phyloP scores from a whole-genome alignment of 1,140 invertebrate species.

The Lordiphosa clarofinis region DNA sequence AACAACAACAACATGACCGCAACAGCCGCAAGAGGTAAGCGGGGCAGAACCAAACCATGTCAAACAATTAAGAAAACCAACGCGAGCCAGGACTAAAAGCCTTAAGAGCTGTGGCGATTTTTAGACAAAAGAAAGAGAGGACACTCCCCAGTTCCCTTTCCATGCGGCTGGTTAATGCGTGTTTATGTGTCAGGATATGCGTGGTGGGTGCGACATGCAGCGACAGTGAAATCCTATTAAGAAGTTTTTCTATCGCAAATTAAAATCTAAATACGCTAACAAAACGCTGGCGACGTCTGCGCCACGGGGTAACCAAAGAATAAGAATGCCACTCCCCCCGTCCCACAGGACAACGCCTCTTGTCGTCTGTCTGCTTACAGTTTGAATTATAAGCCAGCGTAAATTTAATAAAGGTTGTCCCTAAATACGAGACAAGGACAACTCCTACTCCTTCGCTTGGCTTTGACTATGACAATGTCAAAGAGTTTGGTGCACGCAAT shows the following conservation, averaged over 20 bases:
- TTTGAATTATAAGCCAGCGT: slow-evolving; percentile 73
- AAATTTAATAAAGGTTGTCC: slow-evolving; percentile 71
- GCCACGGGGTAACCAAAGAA: slow-evolving; percentile 39
- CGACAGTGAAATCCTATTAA: slow-evolving; percentile 74
- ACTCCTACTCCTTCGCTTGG: slow-evolving; percentile 8
- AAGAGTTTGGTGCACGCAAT: slow-evolving; percentile 73
- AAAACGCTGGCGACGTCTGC: slow-evolving; percentile 66
- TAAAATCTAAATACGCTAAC: slow-evolving; percentile 77
- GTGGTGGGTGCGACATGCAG: slow-evolving; percentile 3
- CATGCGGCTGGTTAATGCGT: slow-evolving; percentile 28
- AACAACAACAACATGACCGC: slow-evolving; percentile 33
- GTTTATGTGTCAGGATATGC: slow-evolving; percentile 21
- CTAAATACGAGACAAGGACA: slow-evolving; percentile 37
- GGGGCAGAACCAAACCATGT: slow-evolving; percentile 27
- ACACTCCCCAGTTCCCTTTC: slow-evolving; percentile 16
- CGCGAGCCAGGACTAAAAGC: slow-evolving; percentile 49
- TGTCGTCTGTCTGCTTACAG: slow-evolving; percentile 59
- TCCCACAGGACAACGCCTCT: slow-evolving; percentile 17
- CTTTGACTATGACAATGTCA: slow-evolving; percentile 70
- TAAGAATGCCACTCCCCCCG: not conserved
- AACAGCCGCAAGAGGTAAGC: slow-evolving; percentile 20
- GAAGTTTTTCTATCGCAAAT: slow-evolving; percentile 75
- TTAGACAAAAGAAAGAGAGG: slow-evolving; percentile 21
- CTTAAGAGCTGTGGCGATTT: slow-evolving; percentile 35
- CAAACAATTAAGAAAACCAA: slow-evolving; percentile 57